Evolutionary conservation across 2,797 vertebrate genomes (phyloP).

Genomic region (Momotus momota): DNA sequence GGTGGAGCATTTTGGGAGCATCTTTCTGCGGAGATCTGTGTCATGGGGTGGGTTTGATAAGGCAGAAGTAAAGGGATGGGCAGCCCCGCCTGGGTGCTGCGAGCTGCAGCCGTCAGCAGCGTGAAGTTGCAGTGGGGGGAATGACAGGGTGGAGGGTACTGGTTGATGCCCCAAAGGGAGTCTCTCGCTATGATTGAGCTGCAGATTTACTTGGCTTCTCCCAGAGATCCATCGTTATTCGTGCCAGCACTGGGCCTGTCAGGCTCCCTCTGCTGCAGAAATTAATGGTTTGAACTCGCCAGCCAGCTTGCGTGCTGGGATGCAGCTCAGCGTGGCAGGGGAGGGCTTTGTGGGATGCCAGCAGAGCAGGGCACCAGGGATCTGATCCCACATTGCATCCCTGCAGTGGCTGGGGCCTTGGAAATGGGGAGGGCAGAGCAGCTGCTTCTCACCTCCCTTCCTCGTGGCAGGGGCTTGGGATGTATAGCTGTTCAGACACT

Average conservation of each 20-base stretch:
- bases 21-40: fast-evolving
- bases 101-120: conserved; percentile 9
- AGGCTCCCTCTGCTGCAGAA: conserved; percentile 28
- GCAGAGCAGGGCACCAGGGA: not conserved
- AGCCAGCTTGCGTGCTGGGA: not conserved
- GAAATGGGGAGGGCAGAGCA: not conserved
- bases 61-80: not conserved
- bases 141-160: conserved; percentile 16
- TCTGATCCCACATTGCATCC: not conserved
- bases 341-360: not conserved
- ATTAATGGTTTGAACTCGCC: conserved; percentile 58
- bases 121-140: not conserved
- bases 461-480: fast-evolving
- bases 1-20: fast-evolving
- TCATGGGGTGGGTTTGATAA: not conserved
- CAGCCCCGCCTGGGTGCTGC: not conserved
- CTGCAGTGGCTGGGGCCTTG: too few species aligned
- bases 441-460: not conserved
- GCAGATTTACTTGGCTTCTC: conserved; percentile 50
- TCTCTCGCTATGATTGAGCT: conserved; percentile 42
- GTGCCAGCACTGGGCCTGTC: conserved; percentile 22
- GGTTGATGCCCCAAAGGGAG: conserved; percentile 41
- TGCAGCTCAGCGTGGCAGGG: not conserved
- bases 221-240: conserved; percentile 66
- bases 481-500: not conserved